A percentile compares a stretch with the other conserved stretches of the same genome.
Conservation (phyloP, 2,888 invertebrate genomes). For the Prenolepis imparis region DNA sequence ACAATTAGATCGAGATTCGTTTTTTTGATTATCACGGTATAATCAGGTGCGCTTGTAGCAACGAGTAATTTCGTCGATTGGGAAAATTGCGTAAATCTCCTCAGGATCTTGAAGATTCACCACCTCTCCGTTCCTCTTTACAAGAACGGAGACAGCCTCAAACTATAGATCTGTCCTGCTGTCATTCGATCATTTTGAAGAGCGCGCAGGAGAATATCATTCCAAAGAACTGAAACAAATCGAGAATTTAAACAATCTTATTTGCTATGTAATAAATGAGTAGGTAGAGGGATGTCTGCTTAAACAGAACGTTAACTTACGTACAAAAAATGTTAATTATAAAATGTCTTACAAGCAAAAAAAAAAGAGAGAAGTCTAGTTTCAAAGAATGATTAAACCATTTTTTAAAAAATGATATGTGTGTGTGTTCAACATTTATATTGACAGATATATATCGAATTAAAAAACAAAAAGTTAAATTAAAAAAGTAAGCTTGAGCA, state of each 20-base stretch:
- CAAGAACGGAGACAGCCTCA: constrained; percentile 54
- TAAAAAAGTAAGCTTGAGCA: neutral
- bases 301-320: neutral
- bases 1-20: constrained; percentile 68
- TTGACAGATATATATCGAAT: neutral
- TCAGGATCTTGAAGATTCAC: constrained; percentile 58
- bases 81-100: constrained; percentile 61
- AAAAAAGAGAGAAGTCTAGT: neutral
- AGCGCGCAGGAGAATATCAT: constrained; percentile 94
- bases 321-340: neutral
- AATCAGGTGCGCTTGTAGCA: constrained; percentile 60
- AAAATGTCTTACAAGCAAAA: neutral
- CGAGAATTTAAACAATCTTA: neutral
- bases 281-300: neutral
- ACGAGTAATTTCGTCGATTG: constrained; percentile 66
- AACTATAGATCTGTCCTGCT: constrained; percentile 33
- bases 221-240: constrained; percentile 91
- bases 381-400: neutral
- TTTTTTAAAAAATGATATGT: neutral
- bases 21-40: constrained; percentile 69
- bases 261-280: neutral
- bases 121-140: constrained; percentile 41
- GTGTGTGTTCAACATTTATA: neutral
- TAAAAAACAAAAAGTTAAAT: neutral
- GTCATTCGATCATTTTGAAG: constrained; percentile 93